Percentiles rank a stretch among this genome's conserved stretches.
Conservation (phyloP, 2,797 vertebrate species). For the Macrochelys suwanniensis region DNA sequence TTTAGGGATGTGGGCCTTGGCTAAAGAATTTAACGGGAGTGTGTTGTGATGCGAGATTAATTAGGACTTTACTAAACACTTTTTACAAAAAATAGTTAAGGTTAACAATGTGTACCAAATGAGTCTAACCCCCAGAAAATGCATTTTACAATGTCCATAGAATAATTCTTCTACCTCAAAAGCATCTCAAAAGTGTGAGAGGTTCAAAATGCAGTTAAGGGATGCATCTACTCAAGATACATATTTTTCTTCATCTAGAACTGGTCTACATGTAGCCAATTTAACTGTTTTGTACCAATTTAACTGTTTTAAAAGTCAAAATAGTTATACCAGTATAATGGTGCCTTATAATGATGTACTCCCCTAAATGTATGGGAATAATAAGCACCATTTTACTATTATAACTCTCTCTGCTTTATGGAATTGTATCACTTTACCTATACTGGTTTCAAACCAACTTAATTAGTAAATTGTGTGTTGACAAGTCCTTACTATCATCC, state of each 20-base stretch:
- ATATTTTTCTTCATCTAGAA: neutral
- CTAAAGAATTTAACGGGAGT: neutral
- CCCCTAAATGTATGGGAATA: neutral
- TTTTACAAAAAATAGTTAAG: neutral
- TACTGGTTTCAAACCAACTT: slow-evolving; percentile 41
- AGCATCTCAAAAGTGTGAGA: neutral
- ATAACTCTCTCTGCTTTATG: neutral
- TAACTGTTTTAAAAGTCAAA: slow-evolving; percentile 41
- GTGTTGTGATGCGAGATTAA: neutral
- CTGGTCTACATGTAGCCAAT: neutral
- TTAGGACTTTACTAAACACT: slow-evolving; percentile 26
- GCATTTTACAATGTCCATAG: neutral
- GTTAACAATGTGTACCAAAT: neutral
- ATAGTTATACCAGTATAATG: neutral
- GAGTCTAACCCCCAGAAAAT: neutral
- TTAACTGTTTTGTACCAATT: slow-evolving; percentile 36
- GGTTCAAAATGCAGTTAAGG: neutral
- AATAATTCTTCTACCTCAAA: neutral
- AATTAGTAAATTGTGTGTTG: slow-evolving; percentile 35
- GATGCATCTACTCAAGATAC: neutral
- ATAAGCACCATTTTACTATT: neutral
- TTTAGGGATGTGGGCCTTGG: neutral
- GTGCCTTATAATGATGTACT: neutral
- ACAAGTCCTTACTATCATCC: slow-evolving; percentile 57
- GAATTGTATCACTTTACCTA: neutral